Evolutionary conservation across 2,888 invertebrate species (phyloP), one percentile per base, ranked within the genome.

Genomic region (Cosmia trapezina): DNA sequence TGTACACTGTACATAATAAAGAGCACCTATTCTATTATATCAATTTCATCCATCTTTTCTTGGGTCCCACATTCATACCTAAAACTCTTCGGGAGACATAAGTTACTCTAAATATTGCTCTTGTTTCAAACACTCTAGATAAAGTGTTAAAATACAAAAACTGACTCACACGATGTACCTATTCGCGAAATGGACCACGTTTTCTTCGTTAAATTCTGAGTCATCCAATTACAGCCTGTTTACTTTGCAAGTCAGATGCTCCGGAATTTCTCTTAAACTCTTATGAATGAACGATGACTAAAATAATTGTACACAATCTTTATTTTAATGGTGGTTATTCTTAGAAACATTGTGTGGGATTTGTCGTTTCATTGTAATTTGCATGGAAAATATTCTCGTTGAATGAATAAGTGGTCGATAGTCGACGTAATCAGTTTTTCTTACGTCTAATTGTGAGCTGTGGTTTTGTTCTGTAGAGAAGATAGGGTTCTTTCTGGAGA

Each of bases 171-270:
- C 19, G n/a, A 53, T 14, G 45, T 80, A 81, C 81, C 80, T 84
- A 87, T 87, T 84, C 84, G 86, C 82, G 85, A 91, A 89, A 89
- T 90, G 88, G 86, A 77, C 81, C 86, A 89, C 88, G 86, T 89
- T 91, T 89, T 91, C 89, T 87, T 90, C 88, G 85, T 89, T 89
- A 86, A 71, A 60, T 12, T 84, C 72, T 89, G 87, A 86, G 76
- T 89, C 87, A 89, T 9, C 57, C 78, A 83, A 85, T 86, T 76
- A 78, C 64, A 54, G 70, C 68, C 43, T 75, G 80, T 83, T 83
- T 85, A 77, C 73, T 73, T 74, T 75, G 81, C 73, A 78, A 86
- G 81, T 71, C 76, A 65, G 72, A 73, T 77, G 73, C 54, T 54
- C 45, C 67, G 43, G 71, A 83, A 82, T 81, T 77, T 84, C 79